Percentiles rank a stretch among this genome's conserved stretches.
phyloP scores from a whole-genome alignment of 2,888 invertebrate species.

The Heteromyza rotundicornis region DNA sequence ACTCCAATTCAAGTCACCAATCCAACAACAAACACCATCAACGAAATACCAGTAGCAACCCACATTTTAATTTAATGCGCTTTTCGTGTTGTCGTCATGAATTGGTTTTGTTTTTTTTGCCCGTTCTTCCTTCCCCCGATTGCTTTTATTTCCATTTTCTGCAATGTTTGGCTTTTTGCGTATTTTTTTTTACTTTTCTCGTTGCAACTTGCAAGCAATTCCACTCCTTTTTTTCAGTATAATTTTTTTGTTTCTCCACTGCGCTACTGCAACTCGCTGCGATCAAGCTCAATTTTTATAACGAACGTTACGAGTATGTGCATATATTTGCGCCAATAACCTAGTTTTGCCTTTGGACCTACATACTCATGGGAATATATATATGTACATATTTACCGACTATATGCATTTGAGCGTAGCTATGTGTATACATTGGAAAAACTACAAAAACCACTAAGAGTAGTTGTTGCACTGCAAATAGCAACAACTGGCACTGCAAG shows the following conservation, averaged over 20 bases:
- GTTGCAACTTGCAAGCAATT: not conserved
- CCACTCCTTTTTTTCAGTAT: not conserved
- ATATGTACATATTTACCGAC: not conserved
- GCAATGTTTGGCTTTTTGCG: not conserved
- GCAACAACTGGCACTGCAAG: too few relatives aligned
- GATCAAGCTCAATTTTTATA: not conserved
- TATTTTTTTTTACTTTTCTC: not conserved
- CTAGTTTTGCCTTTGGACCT: conserved; percentile 18
- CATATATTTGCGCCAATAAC: conserved; percentile 26
- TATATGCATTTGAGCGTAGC: not conserved
- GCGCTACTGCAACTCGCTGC: not conserved
- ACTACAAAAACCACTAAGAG: not conserved
- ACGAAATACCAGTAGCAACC: not conserved
- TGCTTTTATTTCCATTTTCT: not conserved
- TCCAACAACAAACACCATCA: too few relatives aligned
- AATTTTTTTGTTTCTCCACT: not conserved
- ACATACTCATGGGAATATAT: conserved; percentile 1
- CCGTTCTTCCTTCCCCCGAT: too few relatives aligned
- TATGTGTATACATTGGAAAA: not conserved
- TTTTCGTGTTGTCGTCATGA: not conserved
- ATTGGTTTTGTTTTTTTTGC: too few relatives aligned
- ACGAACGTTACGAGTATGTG: too few relatives aligned
- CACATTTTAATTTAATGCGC: not conserved
- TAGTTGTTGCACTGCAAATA: not conserved
- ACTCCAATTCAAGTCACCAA: too few relatives aligned